Percentiles rank a stretch among this genome's conserved stretches.
phyloP scores from a whole-genome alignment of 2,113 vertebrate genomes.

The Oceanodroma tethys region DNA sequence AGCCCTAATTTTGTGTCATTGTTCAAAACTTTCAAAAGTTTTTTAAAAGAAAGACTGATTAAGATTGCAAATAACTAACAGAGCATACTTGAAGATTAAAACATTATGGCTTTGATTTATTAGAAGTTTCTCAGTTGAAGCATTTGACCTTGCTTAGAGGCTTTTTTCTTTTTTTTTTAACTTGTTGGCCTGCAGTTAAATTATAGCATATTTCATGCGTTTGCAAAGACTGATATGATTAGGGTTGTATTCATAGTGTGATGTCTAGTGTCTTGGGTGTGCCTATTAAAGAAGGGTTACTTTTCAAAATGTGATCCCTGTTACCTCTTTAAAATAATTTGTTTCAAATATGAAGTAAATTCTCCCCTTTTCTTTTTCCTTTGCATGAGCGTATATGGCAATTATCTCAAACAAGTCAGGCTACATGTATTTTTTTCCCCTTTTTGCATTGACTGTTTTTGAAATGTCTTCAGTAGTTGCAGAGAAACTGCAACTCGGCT shows the following conservation, averaged over 20 bases:
- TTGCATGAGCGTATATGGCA: neutral
- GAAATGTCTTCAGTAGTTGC: neutral
- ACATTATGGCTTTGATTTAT: neutral
- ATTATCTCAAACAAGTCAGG: neutral
- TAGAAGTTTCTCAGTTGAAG: neutral
- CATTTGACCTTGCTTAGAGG: neutral
- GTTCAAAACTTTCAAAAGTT: constrained; percentile 19
- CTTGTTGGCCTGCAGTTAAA: neutral
- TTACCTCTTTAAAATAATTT: neutral
- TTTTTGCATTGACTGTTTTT: neutral
- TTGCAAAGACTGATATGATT: neutral
- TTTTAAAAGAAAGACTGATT: neutral
- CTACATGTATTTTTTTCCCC: neutral
- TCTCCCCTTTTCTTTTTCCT: neutral
- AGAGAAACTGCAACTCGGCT: neutral
- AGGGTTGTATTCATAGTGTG: neutral
- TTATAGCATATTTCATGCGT: neutral
- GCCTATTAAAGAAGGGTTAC: neutral
- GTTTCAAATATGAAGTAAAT: neutral
- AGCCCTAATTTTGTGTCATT: neutral
- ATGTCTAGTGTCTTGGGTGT: neutral
- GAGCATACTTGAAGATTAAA: constrained; percentile 8
- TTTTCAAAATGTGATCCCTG: neutral
- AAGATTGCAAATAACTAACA: constrained; percentile 14
- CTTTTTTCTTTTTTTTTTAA: neutral